Evolutionary conservation across 1,140 invertebrate species (phyloP).

Genomic region (Drosophila azteca): DNA sequence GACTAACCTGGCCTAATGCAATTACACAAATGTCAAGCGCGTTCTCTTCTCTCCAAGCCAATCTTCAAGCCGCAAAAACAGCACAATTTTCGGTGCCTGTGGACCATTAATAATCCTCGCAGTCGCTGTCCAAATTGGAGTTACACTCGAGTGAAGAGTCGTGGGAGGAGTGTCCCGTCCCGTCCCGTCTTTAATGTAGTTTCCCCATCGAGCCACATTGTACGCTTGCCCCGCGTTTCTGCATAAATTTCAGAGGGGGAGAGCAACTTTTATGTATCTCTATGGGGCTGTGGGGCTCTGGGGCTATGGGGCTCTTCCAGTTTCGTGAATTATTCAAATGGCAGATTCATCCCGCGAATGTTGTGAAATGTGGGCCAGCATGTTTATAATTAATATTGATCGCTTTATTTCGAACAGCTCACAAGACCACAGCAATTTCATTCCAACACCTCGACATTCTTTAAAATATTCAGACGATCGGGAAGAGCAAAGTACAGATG

Average conservation of each 20-base stretch:
- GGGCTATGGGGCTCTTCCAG: slow-evolving; percentile 14
- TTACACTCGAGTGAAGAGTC: slow-evolving; percentile 3
- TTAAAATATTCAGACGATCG: too few relatives aligned
- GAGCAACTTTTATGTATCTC: slow-evolving; percentile 33
- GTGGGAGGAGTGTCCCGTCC: slow-evolving; percentile 62
- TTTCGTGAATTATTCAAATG: slow-evolving; percentile 42
- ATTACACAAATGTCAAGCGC: slow-evolving; percentile 62
- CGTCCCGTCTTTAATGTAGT: slow-evolving; percentile 52
- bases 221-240: slow-evolving; percentile 52
- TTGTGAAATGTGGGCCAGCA: slow-evolving; percentile 33
- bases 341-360: slow-evolving; percentile 23
- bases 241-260: slow-evolving; percentile 50
- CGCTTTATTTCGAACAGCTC: too few relatives aligned
- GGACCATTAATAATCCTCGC: slow-evolving; percentile 63
- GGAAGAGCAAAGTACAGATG: too few relatives aligned
- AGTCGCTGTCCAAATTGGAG: slow-evolving; percentile 26
- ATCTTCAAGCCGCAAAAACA: slow-evolving; percentile 6
- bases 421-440: too few relatives aligned
- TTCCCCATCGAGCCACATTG: slow-evolving; percentile 50
- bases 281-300: slow-evolving; percentile 1
- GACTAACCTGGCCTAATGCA: slow-evolving; percentile 38
- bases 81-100: slow-evolving; percentile 24
- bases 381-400: slow-evolving; percentile 31
- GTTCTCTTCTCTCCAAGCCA: slow-evolving; percentile 5
- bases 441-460: too few relatives aligned